Percentiles rank a stretch among this genome's conserved stretches.
Conservation (phyloP, 23 tunicate species). For the Pegea sp. region DNA sequence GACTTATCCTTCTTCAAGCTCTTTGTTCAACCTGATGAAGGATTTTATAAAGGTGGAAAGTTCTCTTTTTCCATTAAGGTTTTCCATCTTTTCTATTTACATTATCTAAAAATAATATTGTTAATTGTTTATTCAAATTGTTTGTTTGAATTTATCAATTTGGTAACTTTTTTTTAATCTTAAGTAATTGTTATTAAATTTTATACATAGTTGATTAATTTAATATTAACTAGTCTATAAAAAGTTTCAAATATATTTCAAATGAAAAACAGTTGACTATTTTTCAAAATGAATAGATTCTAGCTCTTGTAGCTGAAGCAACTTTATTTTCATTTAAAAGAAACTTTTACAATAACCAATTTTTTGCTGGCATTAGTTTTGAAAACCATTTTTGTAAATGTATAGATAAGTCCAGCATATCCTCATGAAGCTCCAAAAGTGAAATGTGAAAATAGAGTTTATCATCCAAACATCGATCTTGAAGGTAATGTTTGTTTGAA, state of each 20-base stretch:
- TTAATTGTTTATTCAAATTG: background rate
- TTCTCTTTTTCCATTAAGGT: conserved; percentile 85
- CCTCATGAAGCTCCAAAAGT: conserved; percentile 99
- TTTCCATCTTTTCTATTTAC: too few relatives aligned
- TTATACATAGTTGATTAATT: too few relatives aligned
- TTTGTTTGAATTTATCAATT: too few relatives aligned
- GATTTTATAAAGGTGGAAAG: conserved; percentile 82
- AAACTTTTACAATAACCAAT: background rate
- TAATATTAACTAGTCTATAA: too few relatives aligned
- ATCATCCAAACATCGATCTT: conserved; percentile 97
- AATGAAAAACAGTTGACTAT: too few relatives aligned
- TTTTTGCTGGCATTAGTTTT: conserved; percentile 8
- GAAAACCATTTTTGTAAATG: conserved; percentile 3
- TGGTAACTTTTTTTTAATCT: too few relatives aligned
- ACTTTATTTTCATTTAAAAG: conserved; percentile 3
- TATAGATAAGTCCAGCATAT: conserved; percentile 11
- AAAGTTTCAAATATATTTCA: too few relatives aligned
- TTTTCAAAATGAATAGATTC: too few relatives aligned
- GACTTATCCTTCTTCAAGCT: conserved; percentile 72
- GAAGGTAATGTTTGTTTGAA: conserved; percentile 98
- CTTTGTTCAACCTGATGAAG: conserved; percentile 74
- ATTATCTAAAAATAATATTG: conserved; percentile 1
- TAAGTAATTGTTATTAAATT: too few relatives aligned
- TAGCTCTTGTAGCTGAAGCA: too few relatives aligned
- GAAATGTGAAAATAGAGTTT: conserved; percentile 91